Evolutionary conservation across 1,140 invertebrate species (phyloP).

Genomic region (Heliconius hermathena): DNA sequence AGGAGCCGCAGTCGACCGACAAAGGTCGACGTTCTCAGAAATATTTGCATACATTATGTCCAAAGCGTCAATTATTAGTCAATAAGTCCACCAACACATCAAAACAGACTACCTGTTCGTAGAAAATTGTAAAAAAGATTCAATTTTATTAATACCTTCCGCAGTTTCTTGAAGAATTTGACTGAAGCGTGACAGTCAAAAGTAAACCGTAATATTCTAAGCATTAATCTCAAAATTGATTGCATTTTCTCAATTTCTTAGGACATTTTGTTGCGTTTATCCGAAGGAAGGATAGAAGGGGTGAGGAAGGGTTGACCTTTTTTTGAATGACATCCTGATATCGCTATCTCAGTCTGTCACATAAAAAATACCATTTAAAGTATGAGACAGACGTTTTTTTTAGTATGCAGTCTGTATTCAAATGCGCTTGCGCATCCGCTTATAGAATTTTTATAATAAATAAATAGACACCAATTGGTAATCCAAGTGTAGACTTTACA

Average conservation of each 20-base stretch:
- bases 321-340: slow-evolving; percentile 74
- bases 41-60: slow-evolving; percentile 67
- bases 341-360: slow-evolving; percentile 51
- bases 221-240: neutral
- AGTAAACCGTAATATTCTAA: neutral
- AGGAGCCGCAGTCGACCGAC: slow-evolving; percentile 49
- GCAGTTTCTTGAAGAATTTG: neutral
- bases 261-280: neutral
- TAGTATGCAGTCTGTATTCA: slow-evolving; percentile 72
- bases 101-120: slow-evolving; percentile 68
- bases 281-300: slow-evolving; percentile 52
- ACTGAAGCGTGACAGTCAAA: neutral
- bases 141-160: slow-evolving; percentile 59
- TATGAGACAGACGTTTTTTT: slow-evolving; percentile 55
- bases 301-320: slow-evolving; percentile 78
- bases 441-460: slow-evolving; percentile 66
- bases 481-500: slow-evolving; percentile 69
- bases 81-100: slow-evolving; percentile 22
- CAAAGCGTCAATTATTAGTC: slow-evolving; percentile 50
- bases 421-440: slow-evolving; percentile 77
- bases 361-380: slow-evolving; percentile 23
- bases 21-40: slow-evolving; percentile 67
- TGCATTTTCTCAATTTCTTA: neutral
- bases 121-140: slow-evolving; percentile 59
- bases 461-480: slow-evolving; percentile 71